These are phyloP conservation scores for Meriones psammophilus DNA, from an alignment of 2,797 vertebrate genomes.

Conservation along the genomic window DNA sequence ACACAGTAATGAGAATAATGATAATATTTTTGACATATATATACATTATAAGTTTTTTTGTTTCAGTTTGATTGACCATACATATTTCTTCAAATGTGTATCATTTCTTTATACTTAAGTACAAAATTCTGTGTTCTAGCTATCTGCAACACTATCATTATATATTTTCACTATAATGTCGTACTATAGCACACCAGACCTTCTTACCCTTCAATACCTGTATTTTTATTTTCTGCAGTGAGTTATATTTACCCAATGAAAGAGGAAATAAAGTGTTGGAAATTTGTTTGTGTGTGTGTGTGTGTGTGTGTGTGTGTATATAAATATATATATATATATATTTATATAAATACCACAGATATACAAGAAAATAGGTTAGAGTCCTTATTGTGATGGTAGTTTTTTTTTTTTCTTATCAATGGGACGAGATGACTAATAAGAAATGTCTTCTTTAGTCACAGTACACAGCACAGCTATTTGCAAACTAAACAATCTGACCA, in stretches of 20 bases:
- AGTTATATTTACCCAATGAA: background rate
- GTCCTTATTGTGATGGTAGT: background rate
- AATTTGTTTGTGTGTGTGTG: background rate
- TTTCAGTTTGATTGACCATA: background rate
- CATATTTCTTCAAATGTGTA: background rate
- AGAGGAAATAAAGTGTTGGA: background rate
- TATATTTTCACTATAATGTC: background rate
- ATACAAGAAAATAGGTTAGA: background rate
- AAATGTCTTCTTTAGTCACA: background rate
- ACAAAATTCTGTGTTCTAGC: background rate
- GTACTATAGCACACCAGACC: background rate
- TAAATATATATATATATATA: background rate
- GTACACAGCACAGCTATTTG: background rate
- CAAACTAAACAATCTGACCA: background rate
- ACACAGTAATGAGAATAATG: background rate
- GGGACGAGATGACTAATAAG: background rate
- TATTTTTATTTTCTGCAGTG: background rate
- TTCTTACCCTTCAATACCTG: background rate
- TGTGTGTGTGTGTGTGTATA: too few species aligned
- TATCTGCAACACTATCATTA: background rate
- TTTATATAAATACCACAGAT: background rate
- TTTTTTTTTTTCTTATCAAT: background rate
- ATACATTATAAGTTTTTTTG: background rate
- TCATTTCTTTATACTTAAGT: background rate
- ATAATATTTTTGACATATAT: background rate